Percentiles rank a stretch among this genome's conserved stretches.
These are phyloP conservation scores for Alosa alosa DNA, from an alignment of 2,113 vertebrate genomes.

Conservation along the genomic window DNA sequence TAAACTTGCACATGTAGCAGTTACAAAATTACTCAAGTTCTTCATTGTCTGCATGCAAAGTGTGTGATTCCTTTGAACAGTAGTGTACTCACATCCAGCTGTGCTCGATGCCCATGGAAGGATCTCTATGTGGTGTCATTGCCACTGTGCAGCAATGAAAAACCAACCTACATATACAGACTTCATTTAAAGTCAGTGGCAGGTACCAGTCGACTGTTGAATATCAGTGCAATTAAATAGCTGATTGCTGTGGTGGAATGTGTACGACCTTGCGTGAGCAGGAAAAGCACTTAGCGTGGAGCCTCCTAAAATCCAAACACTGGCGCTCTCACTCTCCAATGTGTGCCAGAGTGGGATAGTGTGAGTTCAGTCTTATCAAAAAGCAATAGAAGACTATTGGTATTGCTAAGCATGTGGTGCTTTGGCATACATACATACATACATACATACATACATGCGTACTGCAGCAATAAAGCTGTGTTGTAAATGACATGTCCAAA, in stretches of 20 bases:
- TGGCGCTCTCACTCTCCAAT: not conserved
- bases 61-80: not conserved
- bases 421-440: too few species aligned
- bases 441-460: not conserved
- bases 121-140: not conserved
- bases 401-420: constrained; percentile 29
- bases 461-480: not conserved
- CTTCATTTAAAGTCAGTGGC: not conserved
- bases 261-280: not conserved
- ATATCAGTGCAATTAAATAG: not conserved
- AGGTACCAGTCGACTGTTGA: not conserved
- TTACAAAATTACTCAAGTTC: not conserved
- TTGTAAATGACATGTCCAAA: not conserved
- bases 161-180: not conserved
- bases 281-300: constrained; percentile 7
- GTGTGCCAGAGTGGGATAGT: not conserved
- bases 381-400: constrained; percentile 48
- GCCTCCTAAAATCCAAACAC: constrained; percentile 1
- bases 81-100: not conserved
- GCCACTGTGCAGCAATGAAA: not conserved
- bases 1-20: too few species aligned
- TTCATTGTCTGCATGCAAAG: not conserved
- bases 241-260: not conserved
- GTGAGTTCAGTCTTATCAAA: not conserved
- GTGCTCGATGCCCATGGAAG: not conserved